A percentile compares a stretch with the other conserved stretches of the same genome.
These are phyloP conservation scores for Tipula unca DNA, from an alignment of 2,888 invertebrate species.

Conservation along the genomic window DNA sequence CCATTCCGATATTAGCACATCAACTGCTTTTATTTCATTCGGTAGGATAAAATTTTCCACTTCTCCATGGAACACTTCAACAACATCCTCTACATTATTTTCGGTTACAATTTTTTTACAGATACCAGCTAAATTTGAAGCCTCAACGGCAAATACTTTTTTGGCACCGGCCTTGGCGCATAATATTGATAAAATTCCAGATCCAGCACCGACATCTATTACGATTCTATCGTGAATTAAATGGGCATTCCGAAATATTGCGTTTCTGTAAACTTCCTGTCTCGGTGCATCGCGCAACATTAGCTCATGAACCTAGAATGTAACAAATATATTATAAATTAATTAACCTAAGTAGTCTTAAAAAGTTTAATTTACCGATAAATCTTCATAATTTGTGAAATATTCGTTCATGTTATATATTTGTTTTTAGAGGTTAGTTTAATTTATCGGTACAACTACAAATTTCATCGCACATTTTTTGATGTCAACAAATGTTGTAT, in stretches of 20 bases:
- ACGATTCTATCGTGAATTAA: constrained; percentile 70
- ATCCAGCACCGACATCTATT: constrained; percentile 79
- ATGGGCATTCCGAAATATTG: constrained; percentile 58
- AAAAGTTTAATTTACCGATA: background rate
- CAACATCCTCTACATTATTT: constrained; percentile 56
- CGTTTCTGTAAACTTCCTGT: constrained; percentile 69
- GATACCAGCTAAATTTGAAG: constrained; percentile 58
- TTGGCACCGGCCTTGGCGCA: constrained; percentile 83
- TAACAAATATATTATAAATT: background rate
- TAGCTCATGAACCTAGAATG: constrained; percentile 61
- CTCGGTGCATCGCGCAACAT: constrained; percentile 72
- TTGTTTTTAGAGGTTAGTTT: background rate
- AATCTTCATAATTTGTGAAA: constrained; percentile 10
- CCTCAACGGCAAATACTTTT: constrained; percentile 79
- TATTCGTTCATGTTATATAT: background rate
- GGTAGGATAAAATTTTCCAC: constrained; percentile 69
- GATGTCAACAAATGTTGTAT: background rate
- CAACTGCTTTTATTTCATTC: constrained; percentile 55
- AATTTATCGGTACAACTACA: background rate
- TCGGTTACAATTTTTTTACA: constrained; percentile 59
- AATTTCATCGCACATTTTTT: background rate
- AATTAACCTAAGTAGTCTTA: background rate
- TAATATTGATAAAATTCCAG: constrained; percentile 82
- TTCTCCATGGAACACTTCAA: constrained; percentile 59
- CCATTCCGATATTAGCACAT: constrained; percentile 93